Evolutionary conservation across 2,113 vertebrate genomes (phyloP), one percentile per base, ranked within the genome.

Genomic region (Elephas maximus): DNA sequence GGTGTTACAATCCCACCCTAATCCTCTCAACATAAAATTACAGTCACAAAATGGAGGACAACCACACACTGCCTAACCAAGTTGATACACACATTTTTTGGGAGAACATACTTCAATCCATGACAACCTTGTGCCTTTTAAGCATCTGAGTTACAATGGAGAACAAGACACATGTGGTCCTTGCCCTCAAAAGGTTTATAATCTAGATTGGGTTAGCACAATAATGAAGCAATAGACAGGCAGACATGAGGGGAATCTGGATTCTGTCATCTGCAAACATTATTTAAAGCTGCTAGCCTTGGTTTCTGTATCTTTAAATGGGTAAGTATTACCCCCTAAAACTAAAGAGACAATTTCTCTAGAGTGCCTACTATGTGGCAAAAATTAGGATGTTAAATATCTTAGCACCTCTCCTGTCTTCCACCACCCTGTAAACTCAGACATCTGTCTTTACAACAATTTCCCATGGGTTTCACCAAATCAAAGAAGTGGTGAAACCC

Each of bases 271-370:
- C 48, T 57, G 15, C 15, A 33, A 57, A 63, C 41, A 10, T 60
- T 78, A 5, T 37, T 23, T n/a, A 30, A 82, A 30, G 48, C 76
- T 45, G 37, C 28, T 30, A 53, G 53, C 17, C 48, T 92, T 80
- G n/a, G 60, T 51, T 93, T 93, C 26, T 67, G 77, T 80, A 14
- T 33, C 51, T 94, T 86, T 76, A 67, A 62, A 48, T 33, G 33
- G 41, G 4, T 53, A 63, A 30, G 41, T 48, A 57, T 74, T 60
- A 21, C 69, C 6, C 17, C 12, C 8, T 80, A 82, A 74, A 90
- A 28, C 26, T 41, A 81, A 78, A 51, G 86, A 93, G 83, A 48
- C 20, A 44, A 15, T 93, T 83, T 95, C 53, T 94, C 53, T 45
- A 57, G 44, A 48, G 9, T 41, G 48, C 24, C 48, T 95, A 6